A percentile compares a stretch with the other conserved stretches of the same genome.
Conservation (phyloP, 35 echinoderm and acorn worm genomes). For the Chiridota heheva region DNA sequence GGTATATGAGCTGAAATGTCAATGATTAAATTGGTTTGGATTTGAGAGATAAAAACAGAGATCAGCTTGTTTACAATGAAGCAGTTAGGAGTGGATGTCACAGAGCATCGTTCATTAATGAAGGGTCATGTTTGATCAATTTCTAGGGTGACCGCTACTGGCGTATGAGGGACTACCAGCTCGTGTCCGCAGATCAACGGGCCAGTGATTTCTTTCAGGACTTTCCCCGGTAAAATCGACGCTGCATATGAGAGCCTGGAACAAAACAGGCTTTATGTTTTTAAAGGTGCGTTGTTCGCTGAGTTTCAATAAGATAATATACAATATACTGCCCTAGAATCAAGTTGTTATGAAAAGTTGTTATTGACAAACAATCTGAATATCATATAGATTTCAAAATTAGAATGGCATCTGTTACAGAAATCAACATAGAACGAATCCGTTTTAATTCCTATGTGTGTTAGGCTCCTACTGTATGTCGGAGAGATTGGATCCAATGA, state of each 20-base stretch:
- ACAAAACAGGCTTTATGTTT: constrained; percentile 17
- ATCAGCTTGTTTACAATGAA: too few relatives aligned
- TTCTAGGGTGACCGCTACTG: constrained; percentile 47
- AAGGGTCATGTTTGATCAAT: background rate
- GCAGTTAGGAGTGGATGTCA: too few relatives aligned
- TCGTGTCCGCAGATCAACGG: background rate
- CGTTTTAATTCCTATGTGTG: background rate
- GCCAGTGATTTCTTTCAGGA: constrained; percentile 41
- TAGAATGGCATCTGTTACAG: background rate
- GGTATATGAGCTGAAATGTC: too few relatives aligned
- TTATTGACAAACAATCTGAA: background rate
- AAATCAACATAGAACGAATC: background rate
- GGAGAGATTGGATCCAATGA: background rate
- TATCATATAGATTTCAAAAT: background rate
- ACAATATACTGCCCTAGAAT: too few relatives aligned
- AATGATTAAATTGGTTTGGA: too few relatives aligned
- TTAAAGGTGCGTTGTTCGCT: constrained; percentile 58
- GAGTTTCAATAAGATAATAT: too few relatives aligned
- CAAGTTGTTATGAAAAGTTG: too few relatives aligned
- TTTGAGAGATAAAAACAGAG: too few relatives aligned
- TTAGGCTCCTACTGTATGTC: background rate
- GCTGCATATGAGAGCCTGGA: constrained; percentile 28
- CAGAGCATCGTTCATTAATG: too few relatives aligned
- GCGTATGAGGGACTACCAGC: constrained; percentile 5
- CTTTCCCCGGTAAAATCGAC: constrained; percentile 45